phyloP scores from a whole-genome alignment of 2,888 invertebrate species.

The Fissipunctia ypsillon region DNA sequence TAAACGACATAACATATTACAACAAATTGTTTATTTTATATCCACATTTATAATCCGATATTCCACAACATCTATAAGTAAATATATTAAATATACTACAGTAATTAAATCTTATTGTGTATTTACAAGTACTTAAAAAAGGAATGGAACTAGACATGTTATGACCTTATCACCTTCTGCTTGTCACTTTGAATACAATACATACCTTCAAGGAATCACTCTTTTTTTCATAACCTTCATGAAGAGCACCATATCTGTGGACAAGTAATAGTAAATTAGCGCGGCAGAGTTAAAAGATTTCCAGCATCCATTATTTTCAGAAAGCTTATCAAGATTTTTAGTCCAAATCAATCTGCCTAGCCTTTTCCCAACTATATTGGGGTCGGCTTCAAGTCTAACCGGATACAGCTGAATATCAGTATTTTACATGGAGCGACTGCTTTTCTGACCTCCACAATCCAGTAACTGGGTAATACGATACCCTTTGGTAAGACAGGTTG shows the following conservation, averaged over 20 bases:
- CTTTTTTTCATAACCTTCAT: constrained; percentile 97
- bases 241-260: constrained; percentile 96
- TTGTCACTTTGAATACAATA: constrained; percentile 57
- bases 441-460: too few species aligned
- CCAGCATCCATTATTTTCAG: too few species aligned
- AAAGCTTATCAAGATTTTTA: too few species aligned
- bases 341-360: not conserved
- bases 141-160: constrained; percentile 40
- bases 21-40: constrained; percentile 47
- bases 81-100: constrained; percentile 38
- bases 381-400: too few species aligned
- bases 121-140: constrained; percentile 51
- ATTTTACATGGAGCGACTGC: too few species aligned
- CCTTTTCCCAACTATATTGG: too few species aligned
- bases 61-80: constrained; percentile 31
- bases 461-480: too few species aligned
- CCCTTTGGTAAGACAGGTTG: too few species aligned
- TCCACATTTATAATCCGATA: constrained; percentile 42
- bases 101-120: constrained; percentile 39
- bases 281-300: too few species aligned
- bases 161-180: constrained; percentile 36
- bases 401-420: too few species aligned
- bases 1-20: constrained; percentile 45
- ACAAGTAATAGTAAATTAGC: too few species aligned
- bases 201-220: constrained; percentile 77